Evolutionary conservation across 1,140 invertebrate genomes (phyloP), one percentile per base, ranked within the genome.

Genomic region (Agrypnia vestita): DNA sequence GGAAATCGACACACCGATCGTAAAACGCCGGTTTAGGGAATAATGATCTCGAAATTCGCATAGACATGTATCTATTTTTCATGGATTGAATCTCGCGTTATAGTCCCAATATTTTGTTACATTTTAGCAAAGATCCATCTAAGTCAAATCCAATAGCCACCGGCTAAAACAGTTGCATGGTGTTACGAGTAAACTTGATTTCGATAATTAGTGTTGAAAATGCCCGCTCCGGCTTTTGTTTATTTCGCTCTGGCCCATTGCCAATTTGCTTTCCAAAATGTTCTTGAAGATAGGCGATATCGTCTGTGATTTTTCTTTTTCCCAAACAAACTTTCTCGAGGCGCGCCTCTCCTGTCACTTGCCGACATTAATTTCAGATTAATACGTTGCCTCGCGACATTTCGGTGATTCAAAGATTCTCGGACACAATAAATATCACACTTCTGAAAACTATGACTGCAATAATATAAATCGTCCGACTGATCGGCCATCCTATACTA

Each of bases 251-350:
- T 64, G 61, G 61, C 19, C 7, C 13, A 21, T 35, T 8, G 61
- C 61, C 61, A 64, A 64, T 4, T 43, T 64, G n/a, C 61, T 62
- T 62, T 62, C 59, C 53, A 56, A 56, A 56, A 56, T 59, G 55
- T 59, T 59, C 21, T 59, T 21, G 55, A 59, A 21, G 17, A 59
- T 59, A 11, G 17, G 11, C 17, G 13, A 59, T 59, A 15, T 19
- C 21, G n/a, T 59, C 21, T 59, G 55, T 59, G 17, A 21, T 59
- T 59, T 59, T 59, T 59, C 17, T 35, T 35, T 35, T 35, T 35
- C 6, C 25, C 1, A 35, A 35, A 35, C 25, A 35, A 35, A 35
- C 25, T 35, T 35, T 35, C 25, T 35, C 25, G 25, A 35, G 25
- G 25, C 25, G 13, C 11, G 17, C 51, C 55, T 59, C 21, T 59